Base-by-base conservation (phyloP, 2,888 invertebrate genomes). In the Beris chalybata region DNA sequence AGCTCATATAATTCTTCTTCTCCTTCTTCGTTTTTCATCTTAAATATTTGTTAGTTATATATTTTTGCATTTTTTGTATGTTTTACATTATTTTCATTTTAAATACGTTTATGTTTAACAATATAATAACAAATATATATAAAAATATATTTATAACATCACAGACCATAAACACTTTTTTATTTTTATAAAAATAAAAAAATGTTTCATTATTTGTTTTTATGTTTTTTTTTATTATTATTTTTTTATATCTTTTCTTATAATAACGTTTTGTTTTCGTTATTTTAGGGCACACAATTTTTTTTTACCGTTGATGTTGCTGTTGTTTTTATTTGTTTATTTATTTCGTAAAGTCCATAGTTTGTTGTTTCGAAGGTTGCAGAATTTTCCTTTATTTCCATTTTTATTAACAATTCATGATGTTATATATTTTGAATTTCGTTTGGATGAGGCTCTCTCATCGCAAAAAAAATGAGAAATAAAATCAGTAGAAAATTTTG, bases 71-170 rank as follows among this genome's bases (percentile, higher is more conserved):
- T 56, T 56, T 58, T 65, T 50, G 31, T 65, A 29, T 58, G 31
- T 65, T 56, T 53, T 57, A 55, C 64, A 67, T 67, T 59, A 57
- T 70, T 67, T 71, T 68, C 66, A 13, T 61, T 61, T 68, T 72
- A 69, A 70, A 69, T 68, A 69, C 70, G 69, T 67, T 67, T 70
- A 70, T 70, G 61, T 71, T 71, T 73, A 73, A 73, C 73, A 73
- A 73, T 72, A 72, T 72, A 72, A 72, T 73, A 74, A 74, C 74
- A 74, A 73, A 73, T 74, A 74, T 73, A 73, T 74, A 74, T 72
- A 74, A 74, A 74, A 74, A 73, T 74, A 74, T 73, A 73, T 73
- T 73, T 72, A 73, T 74, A 74, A 72, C 73, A 74, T 74, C 74
- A 74, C 74, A 74, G 74, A 74, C 72, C 72, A 72, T 71, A 73